A percentile compares a stretch with the other conserved stretches of the same genome.
Conservation (phyloP, 1,140 invertebrate species). For the Asbolus verrucosus region DNA sequence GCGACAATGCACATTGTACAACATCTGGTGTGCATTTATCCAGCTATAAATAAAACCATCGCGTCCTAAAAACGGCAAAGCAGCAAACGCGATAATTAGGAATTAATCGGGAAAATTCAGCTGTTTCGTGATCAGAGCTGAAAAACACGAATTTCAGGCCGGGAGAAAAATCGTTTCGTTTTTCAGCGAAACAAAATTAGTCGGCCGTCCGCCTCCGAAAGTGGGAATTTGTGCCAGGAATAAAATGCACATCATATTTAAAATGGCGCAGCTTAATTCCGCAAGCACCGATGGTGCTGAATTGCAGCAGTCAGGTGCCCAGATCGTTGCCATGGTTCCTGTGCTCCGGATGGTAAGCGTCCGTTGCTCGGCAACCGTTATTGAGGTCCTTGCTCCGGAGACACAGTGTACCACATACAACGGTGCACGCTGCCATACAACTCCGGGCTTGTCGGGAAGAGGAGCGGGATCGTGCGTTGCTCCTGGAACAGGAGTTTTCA, state of each 20-base stretch:
- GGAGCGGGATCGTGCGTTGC: too few relatives aligned
- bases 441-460: neutral
- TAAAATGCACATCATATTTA: too few relatives aligned
- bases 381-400: constrained; percentile 54
- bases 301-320: constrained; percentile 41
- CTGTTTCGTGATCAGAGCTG: too few relatives aligned
- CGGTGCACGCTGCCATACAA: neutral
- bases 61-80: too few relatives aligned
- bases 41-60: too few relatives aligned
- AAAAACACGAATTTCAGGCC: too few relatives aligned
- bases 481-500: too few relatives aligned
- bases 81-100: too few relatives aligned
- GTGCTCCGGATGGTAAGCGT: constrained; percentile 40
- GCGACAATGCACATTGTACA: neutral
- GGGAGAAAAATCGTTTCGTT: neutral
- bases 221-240: too few relatives aligned
- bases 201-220: too few relatives aligned
- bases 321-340: constrained; percentile 53
- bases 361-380: constrained; percentile 40
- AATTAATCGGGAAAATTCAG: too few relatives aligned
- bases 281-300: constrained; percentile 7
- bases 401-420: constrained; percentile 51
- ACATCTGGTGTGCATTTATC: neutral
- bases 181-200: neutral
- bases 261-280: constrained; percentile 20